Percentiles rank a stretch among this genome's conserved stretches.
phyloP scores from a whole-genome alignment of 2,113 vertebrate genomes.

The Lepidothrix coronata region DNA sequence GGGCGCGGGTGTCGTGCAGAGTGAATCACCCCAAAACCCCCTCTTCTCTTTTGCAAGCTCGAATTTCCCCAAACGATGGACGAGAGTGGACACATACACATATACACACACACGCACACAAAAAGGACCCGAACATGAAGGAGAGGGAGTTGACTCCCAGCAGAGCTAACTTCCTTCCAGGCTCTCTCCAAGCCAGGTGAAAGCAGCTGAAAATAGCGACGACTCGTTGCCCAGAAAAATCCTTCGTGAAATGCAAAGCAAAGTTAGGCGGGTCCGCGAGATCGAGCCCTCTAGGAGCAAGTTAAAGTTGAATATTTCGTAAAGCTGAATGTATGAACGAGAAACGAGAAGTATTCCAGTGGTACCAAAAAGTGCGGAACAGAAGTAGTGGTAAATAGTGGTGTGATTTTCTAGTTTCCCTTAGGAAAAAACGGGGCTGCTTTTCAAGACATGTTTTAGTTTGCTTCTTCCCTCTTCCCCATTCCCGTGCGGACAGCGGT shows the following conservation, averaged over 20 bases:
- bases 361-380: not conserved
- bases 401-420: not conserved
- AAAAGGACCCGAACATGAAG: rapidly evolving
- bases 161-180: not conserved
- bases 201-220: not conserved
- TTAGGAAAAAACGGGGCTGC: not conserved
- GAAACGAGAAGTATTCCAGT: not conserved
- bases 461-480: not conserved
- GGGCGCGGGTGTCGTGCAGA: too few relatives aligned
- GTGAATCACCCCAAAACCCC: not conserved
- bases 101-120: too few relatives aligned
- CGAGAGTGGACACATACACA: not conserved
- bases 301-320: not conserved
- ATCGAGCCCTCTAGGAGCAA: not conserved
- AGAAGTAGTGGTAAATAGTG: not conserved
- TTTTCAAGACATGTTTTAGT: not conserved
- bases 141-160: not conserved
- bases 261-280: not conserved
- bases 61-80: not conserved
- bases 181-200: not conserved
- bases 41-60: not conserved
- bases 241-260: not conserved
- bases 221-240: not conserved
- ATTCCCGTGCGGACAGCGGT: too few relatives aligned
- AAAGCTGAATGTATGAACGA: not conserved